phyloP scores from a whole-genome alignment of 2,113 vertebrate species.

The Rhegmatorhina hoffmannsi region DNA sequence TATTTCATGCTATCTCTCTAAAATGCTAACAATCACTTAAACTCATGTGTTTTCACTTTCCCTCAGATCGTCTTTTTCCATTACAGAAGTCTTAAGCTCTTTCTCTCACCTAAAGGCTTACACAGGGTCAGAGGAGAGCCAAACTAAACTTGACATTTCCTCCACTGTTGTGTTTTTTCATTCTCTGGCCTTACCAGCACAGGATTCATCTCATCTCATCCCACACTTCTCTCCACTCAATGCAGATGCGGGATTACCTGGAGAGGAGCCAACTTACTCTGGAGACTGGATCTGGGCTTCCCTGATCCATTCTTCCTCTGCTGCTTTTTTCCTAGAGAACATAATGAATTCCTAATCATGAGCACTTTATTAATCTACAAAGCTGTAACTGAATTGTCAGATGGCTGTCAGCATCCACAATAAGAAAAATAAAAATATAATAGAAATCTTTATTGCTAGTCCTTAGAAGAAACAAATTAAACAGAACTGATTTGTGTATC shows the following conservation, averaged over 20 bases:
- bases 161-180: not conserved
- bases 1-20: not conserved
- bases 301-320: not conserved
- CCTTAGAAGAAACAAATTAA: not conserved
- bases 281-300: not conserved
- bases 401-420: not conserved
- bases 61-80: not conserved
- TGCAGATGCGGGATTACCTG: not conserved
- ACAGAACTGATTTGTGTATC: not conserved
- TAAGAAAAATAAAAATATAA: not conserved
- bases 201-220: not conserved
- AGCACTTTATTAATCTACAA: not conserved
- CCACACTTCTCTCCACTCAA: not conserved
- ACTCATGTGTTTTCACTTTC: slow-evolving; percentile 10
- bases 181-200: not conserved
- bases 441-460: not conserved
- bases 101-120: not conserved
- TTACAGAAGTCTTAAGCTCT: not conserved
- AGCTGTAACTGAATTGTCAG: not conserved
- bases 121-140: not conserved
- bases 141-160: not conserved
- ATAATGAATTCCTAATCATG: not conserved
- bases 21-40: slow-evolving; percentile 24
- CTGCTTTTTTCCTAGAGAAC: not conserved
- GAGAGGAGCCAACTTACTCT: accelerated